Conservation (phyloP, 2,113 vertebrate genomes). For the Cyanocitta stelleri region DNA sequence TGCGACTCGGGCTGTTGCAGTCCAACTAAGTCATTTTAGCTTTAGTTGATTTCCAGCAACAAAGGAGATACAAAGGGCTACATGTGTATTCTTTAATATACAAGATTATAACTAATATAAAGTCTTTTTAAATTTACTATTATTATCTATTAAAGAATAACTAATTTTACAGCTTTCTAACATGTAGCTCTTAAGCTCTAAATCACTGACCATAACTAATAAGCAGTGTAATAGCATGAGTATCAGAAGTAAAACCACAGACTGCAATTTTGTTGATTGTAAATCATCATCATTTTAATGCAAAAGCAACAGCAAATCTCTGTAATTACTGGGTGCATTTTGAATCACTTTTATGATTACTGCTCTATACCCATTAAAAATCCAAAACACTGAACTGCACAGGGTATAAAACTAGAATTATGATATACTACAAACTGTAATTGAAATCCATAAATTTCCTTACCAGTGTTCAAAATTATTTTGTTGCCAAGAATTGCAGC, state of each 20-base stretch:
- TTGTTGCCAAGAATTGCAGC: slow-evolving; percentile 59
- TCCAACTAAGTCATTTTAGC: background rate
- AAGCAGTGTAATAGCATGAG: slow-evolving; percentile 61
- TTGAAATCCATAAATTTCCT: slow-evolving; percentile 77
- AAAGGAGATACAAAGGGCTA: slow-evolving; percentile 52
- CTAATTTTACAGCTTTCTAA: slow-evolving; percentile 73
- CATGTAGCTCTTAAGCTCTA: slow-evolving; percentile 61
- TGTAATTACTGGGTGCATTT: slow-evolving; percentile 78
- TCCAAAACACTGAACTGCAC: slow-evolving; percentile 71
- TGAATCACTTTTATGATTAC: slow-evolving; percentile 81
- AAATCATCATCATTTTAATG: slow-evolving; percentile 78
- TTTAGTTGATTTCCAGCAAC: slow-evolving; percentile 49
- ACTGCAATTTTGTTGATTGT: slow-evolving; percentile 64
- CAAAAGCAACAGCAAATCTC: slow-evolving; percentile 74
- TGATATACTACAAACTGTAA: slow-evolving; percentile 70
- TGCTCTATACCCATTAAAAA: slow-evolving; percentile 75
- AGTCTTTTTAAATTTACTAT: slow-evolving; percentile 65
- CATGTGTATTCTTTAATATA: slow-evolving; percentile 50
- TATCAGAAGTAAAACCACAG: slow-evolving; percentile 64
- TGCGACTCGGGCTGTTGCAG: background rate
- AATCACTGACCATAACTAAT: slow-evolving; percentile 79
- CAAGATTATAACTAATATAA: slow-evolving; percentile 68
- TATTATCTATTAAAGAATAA: slow-evolving; percentile 73
- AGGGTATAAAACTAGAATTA: slow-evolving; percentile 76
- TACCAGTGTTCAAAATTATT: slow-evolving; percentile 61